These are phyloP conservation scores for Microplitis deprimator DNA, from an alignment of 2,888 invertebrate genomes.

Conservation along the genomic window DNA sequence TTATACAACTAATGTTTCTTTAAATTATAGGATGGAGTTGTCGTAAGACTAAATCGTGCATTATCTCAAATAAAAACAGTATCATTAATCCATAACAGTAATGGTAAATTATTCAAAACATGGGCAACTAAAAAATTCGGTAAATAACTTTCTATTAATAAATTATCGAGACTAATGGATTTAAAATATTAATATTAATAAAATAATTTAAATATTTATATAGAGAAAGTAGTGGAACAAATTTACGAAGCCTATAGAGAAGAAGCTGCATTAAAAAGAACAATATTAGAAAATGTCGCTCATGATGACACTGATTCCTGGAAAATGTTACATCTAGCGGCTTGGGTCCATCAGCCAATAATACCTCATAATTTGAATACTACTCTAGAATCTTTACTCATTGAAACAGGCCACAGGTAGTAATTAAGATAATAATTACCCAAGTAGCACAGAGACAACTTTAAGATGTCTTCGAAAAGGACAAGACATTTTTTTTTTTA, in stretches of 20 bases:
- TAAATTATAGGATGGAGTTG: constrained; percentile 56
- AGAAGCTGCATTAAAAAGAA: constrained; percentile 67
- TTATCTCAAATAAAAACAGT: constrained; percentile 56
- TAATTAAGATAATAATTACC: background rate
- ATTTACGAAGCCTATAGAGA: constrained; percentile 62
- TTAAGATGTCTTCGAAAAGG: no score
- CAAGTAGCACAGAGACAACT: no score
- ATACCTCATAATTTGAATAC: constrained; percentile 57
- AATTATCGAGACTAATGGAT: background rate
- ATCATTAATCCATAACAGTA: constrained; percentile 53
- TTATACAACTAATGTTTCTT: no score
- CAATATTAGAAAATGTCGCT: constrained; percentile 68
- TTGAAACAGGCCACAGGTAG: constrained; percentile 63
- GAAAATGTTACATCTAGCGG: constrained; percentile 69
- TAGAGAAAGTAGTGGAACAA: constrained; percentile 53
- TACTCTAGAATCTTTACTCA: constrained; percentile 60
- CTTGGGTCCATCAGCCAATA: constrained; percentile 71
- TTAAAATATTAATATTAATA: background rate
- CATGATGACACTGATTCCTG: constrained; percentile 64
- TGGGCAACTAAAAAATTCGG: constrained; percentile 64
- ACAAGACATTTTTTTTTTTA: no score
- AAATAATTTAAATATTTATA: constrained; percentile 24
- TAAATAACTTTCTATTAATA: constrained; percentile 47
- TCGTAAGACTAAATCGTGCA: constrained; percentile 55
- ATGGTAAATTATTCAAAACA: constrained; percentile 60